Base-by-base conservation (phyloP, 2,797 vertebrate genomes). In the Leptoclinus maculatus region DNA sequence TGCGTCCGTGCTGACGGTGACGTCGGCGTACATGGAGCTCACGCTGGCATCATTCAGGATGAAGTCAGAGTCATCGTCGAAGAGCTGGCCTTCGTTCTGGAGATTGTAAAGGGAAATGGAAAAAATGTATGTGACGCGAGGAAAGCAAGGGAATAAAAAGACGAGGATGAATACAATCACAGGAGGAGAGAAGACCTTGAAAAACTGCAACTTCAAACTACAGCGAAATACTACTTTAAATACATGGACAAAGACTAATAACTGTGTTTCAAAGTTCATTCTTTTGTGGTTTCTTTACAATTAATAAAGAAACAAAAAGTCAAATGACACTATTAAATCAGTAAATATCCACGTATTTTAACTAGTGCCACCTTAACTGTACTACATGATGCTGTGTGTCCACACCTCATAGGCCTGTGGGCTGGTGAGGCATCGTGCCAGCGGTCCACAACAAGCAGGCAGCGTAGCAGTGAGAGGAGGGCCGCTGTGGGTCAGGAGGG, bases 401-500 rank as follows among this genome's bases (percentile, higher is more conserved):
- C 93, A 93, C 87, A 99, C 98, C 94, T 99, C 96, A 0, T 97
- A 98, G 0, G 97, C 97, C 90, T 97, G 97, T 0, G 97, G 96
- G 89, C 97, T 98, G 1, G 97, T 99, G 74, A 99, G 94, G 78
- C 97, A 99, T 67, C 96, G 95, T 0, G 98, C 97, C 43, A 99
- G 49, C 0, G 97, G 96, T 2, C 96, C 97, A 36, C 98, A 99
- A 90, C 97, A 99, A 34, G 95, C 89, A 0, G 98, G 98, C 47
- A 99, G 90, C 0, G 97, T 98, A 6, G 96, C 94, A 0, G 97
- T 98, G 70, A 98, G 97, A 0, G 98, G 97, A 25, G 97, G 97
- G 0, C 97, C 97, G 0, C 97, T 98, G 90, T 99, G 97, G 0
- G 98, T 99, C 90, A 99, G 92, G 63, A 99, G 95, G 29, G 98